These are phyloP conservation scores for Cyanoliseus patagonus DNA, from an alignment of 2,113 vertebrate genomes.

Conservation along the genomic window DNA sequence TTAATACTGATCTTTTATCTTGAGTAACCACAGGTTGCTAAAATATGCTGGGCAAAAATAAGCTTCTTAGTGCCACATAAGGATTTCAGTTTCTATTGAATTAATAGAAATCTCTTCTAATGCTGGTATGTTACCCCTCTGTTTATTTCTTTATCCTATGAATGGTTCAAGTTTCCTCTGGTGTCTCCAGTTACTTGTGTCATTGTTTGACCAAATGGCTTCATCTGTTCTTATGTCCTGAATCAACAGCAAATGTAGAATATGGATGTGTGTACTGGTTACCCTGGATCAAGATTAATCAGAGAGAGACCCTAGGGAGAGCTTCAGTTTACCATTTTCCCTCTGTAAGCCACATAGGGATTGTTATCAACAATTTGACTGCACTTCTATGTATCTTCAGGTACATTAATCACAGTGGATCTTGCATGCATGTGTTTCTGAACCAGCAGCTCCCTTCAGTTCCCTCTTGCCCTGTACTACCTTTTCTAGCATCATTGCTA, in stretches of 20 bases:
- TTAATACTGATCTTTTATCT: neutral
- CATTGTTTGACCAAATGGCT: neutral
- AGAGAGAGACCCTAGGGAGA: neutral
- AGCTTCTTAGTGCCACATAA: neutral
- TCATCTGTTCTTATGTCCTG: neutral
- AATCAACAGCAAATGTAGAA: neutral
- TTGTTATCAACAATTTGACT: neutral
- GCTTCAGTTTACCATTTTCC: neutral
- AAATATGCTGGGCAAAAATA: neutral
- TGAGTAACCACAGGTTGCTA: neutral
- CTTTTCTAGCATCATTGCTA: neutral
- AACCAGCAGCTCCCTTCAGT: neutral
- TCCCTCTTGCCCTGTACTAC: neutral
- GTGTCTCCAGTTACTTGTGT: neutral
- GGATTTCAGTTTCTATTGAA: neutral
- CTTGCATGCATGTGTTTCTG: neutral
- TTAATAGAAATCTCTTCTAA: neutral
- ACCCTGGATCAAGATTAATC: neutral
- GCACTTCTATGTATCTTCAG: neutral
- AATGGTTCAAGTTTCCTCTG: neutral
- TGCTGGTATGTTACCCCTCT: neutral
- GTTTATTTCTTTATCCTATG: neutral
- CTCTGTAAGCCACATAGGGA: neutral
- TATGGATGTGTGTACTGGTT: fast-evolving
- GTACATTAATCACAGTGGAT: neutral